Conservation (phyloP, 2,113 vertebrate genomes). For the Trematomus loennbergii region DNA sequence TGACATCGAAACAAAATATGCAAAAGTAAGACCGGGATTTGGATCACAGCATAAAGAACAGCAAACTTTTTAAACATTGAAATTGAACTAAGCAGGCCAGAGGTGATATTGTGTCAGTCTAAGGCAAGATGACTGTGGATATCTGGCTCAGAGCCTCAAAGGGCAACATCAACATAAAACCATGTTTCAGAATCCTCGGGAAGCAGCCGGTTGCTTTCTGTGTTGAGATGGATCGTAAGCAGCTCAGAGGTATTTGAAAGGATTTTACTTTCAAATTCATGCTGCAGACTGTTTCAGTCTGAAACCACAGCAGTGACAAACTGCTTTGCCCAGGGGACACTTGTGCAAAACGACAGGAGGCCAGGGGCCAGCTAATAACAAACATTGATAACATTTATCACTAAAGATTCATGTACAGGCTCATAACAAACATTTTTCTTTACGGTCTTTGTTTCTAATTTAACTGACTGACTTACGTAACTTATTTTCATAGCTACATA, state of each 20-base stretch:
- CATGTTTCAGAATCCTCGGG: not conserved
- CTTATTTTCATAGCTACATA: too few relatives aligned
- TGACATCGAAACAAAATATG: constrained; percentile 2
- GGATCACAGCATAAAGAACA: not conserved
- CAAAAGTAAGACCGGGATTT: not conserved
- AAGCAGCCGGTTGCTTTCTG: not conserved
- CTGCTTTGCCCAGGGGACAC: too few relatives aligned
- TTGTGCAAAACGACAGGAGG: too few relatives aligned
- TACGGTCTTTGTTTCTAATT: too few relatives aligned
- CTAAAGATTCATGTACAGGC: too few relatives aligned
- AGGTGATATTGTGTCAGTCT: not conserved
- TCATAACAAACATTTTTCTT: too few relatives aligned
- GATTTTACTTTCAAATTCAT: constrained; percentile 5
- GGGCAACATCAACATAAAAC: not conserved
- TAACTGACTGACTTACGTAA: too few relatives aligned
- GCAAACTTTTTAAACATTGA: not conserved
- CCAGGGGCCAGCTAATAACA: too few relatives aligned
- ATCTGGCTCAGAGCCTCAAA: not conserved
- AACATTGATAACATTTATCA: too few relatives aligned
- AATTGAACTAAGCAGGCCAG: not conserved
- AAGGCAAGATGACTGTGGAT: not conserved
- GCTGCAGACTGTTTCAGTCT: not conserved
- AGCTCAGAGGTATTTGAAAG: not conserved
- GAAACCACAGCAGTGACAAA: not conserved
- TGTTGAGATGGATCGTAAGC: not conserved